Conservation (phyloP, 2,797 vertebrate genomes). For the Chrosomus eos region DNA sequence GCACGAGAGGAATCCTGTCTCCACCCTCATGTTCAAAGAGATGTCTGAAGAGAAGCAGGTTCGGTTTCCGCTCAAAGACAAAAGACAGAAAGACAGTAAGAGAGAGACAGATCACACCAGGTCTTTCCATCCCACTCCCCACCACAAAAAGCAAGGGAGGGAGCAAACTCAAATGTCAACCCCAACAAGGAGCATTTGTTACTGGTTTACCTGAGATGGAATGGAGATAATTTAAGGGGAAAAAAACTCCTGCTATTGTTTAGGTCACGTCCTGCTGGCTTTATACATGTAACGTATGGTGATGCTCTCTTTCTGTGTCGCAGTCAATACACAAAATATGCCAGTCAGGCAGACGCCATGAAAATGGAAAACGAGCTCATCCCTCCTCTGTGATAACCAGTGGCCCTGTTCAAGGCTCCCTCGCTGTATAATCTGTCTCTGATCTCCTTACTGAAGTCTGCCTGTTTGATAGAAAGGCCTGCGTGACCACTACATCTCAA, state of each 20-base stretch:
- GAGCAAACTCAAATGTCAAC: slow-evolving; percentile 58
- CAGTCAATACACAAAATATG: slow-evolving; percentile 20
- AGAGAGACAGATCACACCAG: slow-evolving; percentile 13
- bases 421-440: slow-evolving; percentile 55
- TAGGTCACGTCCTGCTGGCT: slow-evolving; percentile 56
- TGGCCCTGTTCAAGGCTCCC: slow-evolving; percentile 47
- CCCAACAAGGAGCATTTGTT: slow-evolving; percentile 53
- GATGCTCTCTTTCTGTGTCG: slow-evolving; percentile 5
- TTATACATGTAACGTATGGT: slow-evolving; percentile 22
- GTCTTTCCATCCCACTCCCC: slow-evolving; percentile 16
- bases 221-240: slow-evolving; percentile 52
- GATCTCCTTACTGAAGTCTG: slow-evolving; percentile 52
- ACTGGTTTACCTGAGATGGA: slow-evolving; percentile 50
- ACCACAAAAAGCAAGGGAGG: slow-evolving; percentile 4
- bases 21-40: slow-evolving; percentile 51
- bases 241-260: slow-evolving; percentile 56
- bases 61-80: slow-evolving; percentile 23
- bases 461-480: slow-evolving; percentile 51
- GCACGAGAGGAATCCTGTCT: slow-evolving; percentile 34
- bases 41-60: slow-evolving; percentile 28
- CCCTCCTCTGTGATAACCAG: slow-evolving; percentile 51
- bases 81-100: slow-evolving; percentile 15
- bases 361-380: slow-evolving; percentile 48
- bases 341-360: slow-evolving; percentile 46
- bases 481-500: slow-evolving; percentile 47